Evolutionary conservation across 2,113 vertebrate genomes (phyloP).

Genomic region (Chauna torquata): DNA sequence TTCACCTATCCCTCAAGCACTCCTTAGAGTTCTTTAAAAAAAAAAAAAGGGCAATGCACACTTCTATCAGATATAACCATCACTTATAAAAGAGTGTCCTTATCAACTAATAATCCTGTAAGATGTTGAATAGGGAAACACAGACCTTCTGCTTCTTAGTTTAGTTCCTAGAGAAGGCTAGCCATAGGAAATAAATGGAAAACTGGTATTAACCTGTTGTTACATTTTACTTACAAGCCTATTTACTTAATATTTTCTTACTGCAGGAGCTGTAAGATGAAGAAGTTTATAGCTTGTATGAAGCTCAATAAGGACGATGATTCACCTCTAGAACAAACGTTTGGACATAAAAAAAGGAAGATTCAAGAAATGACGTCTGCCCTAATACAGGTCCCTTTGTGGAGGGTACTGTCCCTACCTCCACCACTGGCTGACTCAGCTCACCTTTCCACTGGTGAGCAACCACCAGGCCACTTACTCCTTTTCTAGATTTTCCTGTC

Average conservation of each 20-base stretch:
- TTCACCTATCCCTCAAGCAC: neutral
- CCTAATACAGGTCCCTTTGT: neutral
- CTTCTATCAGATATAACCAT: neutral
- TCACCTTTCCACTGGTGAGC: neutral
- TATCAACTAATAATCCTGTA: neutral
- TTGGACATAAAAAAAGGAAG: neutral
- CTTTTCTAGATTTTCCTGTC: neutral
- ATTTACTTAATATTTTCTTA: conserved; percentile 43
- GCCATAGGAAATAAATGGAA: neutral
- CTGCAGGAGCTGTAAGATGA: conserved; percentile 17
- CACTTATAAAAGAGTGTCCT: neutral
- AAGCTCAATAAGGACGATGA: conserved; percentile 36
- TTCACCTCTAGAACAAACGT: conserved; percentile 52
- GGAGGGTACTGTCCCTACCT: neutral
- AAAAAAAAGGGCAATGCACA: neutral
- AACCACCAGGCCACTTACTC: neutral
- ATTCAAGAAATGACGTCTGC: neutral
- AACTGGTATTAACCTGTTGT: neutral
- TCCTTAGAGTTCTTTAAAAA: neutral
- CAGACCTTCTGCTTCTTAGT: neutral
- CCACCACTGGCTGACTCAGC: neutral
- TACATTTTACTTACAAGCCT: conserved; percentile 10
- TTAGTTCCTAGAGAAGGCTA: neutral
- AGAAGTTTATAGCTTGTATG: neutral
- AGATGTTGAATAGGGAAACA: neutral